Evolutionary conservation across 2,888 invertebrate genomes (phyloP).

Genomic region (Acanthosoma haemorrhoidale): DNA sequence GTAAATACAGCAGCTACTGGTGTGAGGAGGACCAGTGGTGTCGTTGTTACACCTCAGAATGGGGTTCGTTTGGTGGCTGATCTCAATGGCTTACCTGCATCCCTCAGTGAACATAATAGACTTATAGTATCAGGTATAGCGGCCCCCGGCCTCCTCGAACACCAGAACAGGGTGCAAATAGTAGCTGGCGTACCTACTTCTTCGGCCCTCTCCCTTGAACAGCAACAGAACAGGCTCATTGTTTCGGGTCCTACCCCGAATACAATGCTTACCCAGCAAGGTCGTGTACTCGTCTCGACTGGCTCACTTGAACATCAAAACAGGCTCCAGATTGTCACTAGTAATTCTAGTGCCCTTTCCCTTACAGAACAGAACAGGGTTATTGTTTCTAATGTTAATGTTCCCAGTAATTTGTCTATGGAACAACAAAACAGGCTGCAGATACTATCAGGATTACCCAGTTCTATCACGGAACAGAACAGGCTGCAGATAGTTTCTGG

Average conservation of each 20-base stretch:
- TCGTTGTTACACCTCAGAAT: constrained; percentile 41
- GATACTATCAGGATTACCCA: constrained; percentile 38
- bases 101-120: constrained; percentile 37
- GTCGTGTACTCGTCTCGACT: constrained; percentile 34
- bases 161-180: constrained; percentile 41
- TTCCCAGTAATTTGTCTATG: constrained; percentile 35
- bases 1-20: constrained; percentile 35
- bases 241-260: constrained; percentile 38
- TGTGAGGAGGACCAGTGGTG: constrained; percentile 33
- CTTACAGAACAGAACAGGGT: constrained; percentile 40
- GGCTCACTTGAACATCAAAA: constrained; percentile 40
- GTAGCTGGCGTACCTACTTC: constrained; percentile 41
- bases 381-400: constrained; percentile 39
- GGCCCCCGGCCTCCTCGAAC: constrained; percentile 35
- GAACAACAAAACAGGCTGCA: constrained; percentile 40
- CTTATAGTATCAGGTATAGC: constrained; percentile 40
- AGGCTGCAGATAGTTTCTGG: constrained; percentile 28
- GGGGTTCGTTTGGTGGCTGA: constrained; percentile 42
- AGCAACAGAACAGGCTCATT: constrained; percentile 41
- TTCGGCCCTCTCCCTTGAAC: constrained; percentile 37
- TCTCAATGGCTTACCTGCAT: constrained; percentile 39
- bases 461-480: constrained; percentile 37
- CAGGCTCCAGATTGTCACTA: constrained; percentile 41
- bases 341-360: constrained; percentile 37
- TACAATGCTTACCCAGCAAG: constrained; percentile 39